Base-by-base conservation (phyloP, 1,140 invertebrate genomes). In the Musca domestica region DNA sequence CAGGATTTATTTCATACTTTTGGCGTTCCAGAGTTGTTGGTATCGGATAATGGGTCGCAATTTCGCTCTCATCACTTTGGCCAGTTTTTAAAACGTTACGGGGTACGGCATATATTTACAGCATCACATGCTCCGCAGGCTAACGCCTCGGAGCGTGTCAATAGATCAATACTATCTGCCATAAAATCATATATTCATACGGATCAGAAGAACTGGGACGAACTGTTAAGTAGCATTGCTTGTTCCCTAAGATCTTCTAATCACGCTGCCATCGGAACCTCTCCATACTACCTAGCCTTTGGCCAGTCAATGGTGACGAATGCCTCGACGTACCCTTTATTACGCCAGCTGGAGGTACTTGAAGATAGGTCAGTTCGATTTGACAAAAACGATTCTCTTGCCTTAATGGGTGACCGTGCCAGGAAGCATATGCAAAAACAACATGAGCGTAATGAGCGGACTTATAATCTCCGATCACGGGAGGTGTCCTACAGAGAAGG, bases 211-310 rank as follows among this genome's bases (percentile, higher is more conserved):
- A 30, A 30, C 27, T 30, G 27, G 27, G 27, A 30, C 9, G 27
- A 30, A 9, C 9, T 30, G 27, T 30, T 30, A 9, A 30, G 27
- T 30, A 9, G 27, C 9, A 30, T 30, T 9, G 27, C 27, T 9
- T 30, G 27, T 30, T 30, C 27, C 9, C 27, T 66, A 47, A 27
- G 68, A 6, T 65, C 48, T 4, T 34, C 4, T 9, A 17, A 41
- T 10, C 49, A 47, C 12, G 20, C 51, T 15, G 19, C 65, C 15
- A 66, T 49, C 14, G 41, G 52, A 14, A 51, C 20, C 19, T 41
- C 61, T 12, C 61, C 61, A 19, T 66, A 66, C 23, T 66, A 25
- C 27, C n/a, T 25, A 12, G 17, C 41, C 3, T 66, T 66, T 48
- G 46, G 41, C 14, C 46, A 66, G 22, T 46, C 47, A 20, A 66